Conservation (phyloP, 2,888 invertebrate species). For the Macropis europaea region DNA sequence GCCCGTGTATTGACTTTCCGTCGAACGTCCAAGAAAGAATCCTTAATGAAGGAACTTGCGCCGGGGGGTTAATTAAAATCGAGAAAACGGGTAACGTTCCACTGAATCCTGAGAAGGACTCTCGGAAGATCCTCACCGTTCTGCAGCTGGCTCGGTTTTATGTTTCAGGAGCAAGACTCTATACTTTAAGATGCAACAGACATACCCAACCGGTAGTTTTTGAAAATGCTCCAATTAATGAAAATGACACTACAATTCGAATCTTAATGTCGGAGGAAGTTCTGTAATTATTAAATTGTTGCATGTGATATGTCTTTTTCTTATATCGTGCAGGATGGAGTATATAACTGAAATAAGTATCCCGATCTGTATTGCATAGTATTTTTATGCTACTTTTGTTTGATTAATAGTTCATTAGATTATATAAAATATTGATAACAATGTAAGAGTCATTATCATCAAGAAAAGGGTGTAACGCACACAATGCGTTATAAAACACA, state of each 20-base stretch:
- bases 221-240: neutral
- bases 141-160: slow-evolving; percentile 1
- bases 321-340: too few species aligned
- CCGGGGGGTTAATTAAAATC: slow-evolving; percentile 29
- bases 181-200: neutral
- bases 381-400: neutral
- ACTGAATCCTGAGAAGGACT: neutral
- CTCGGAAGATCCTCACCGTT: neutral
- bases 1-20: slow-evolving; percentile 1
- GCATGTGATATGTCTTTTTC: too few species aligned
- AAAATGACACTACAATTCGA: too few species aligned
- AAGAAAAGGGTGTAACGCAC: too few species aligned
- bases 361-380: too few species aligned
- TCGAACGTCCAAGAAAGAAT: slow-evolving; percentile 20
- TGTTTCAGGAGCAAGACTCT: neutral
- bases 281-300: too few species aligned
- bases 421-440: too few species aligned
- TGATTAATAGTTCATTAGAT: neutral
- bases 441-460: too few species aligned
- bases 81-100: slow-evolving; percentile 2
- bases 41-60: slow-evolving; percentile 18
- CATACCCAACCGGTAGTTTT: neutral
- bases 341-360: too few species aligned
- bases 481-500: too few species aligned
- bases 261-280: too few species aligned